Conservation (phyloP, 2,888 invertebrate species). For the Gibbula magus region DNA sequence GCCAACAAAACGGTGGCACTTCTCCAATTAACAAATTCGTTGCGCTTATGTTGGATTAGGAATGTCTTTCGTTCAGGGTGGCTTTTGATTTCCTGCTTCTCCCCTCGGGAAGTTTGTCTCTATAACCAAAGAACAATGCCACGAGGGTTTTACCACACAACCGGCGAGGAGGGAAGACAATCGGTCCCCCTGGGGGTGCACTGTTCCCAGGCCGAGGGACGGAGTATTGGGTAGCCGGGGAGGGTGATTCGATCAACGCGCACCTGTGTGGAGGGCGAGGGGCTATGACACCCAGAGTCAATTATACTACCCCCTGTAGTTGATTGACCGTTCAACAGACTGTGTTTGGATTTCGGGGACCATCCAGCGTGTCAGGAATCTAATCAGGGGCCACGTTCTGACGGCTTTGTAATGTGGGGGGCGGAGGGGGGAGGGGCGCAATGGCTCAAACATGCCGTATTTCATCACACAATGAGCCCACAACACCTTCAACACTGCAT, state of each 20-base stretch:
- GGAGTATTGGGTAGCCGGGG: constrained; percentile 3
- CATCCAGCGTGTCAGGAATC: constrained; percentile 8
- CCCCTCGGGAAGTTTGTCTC: constrained; percentile 4
- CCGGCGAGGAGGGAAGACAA: constrained; percentile 9
- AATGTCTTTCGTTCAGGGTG: constrained; percentile 9
- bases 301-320: constrained; percentile 3
- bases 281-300: constrained; percentile 14
- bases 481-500: no score
- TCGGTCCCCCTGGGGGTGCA: background rate
- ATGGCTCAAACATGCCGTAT: background rate
- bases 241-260: constrained; percentile 18
- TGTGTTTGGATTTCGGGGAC: constrained; percentile 8
- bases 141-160: constrained; percentile 2
- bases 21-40: constrained; percentile 23
- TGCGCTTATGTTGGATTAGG: constrained; percentile 22
- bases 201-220: constrained; percentile 13
- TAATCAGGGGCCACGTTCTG: background rate
- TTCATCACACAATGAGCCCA: background rate
- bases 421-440: constrained; percentile 9
- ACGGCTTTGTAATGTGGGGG: constrained; percentile 8
- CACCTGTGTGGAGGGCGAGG: background rate
- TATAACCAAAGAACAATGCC: constrained; percentile 5
- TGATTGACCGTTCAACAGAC: constrained; percentile 8
- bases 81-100: constrained; percentile 2
- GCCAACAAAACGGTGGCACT: constrained; percentile 23